Evolutionary conservation across 2,888 invertebrate genomes (phyloP), one percentile per base, ranked within the genome.

Genomic region (Cryptocephalus moraei): DNA sequence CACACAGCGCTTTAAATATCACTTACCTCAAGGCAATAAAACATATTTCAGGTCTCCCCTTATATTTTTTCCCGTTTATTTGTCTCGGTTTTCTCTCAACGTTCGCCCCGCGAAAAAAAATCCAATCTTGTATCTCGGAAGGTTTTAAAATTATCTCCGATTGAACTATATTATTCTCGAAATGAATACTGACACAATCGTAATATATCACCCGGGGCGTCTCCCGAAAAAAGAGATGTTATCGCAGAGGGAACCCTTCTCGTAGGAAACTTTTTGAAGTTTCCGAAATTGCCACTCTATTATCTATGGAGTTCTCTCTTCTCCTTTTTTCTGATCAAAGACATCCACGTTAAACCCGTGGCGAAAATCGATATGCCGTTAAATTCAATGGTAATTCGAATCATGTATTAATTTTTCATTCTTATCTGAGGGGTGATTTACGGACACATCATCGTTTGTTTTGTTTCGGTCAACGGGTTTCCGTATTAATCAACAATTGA

Each of bases 251-350:
- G 22, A 22, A 22, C 12, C 45, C 45, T 45, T 33, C 45, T 41
- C 22, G 47, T 43, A 50, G 47, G 45, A 42, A 48, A 50, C 43
- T 48, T 48, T 44, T 41, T 41, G 50, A 52, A 49, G 49, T 49
- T 47, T 43, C 49, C 49, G 47, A 53, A 51, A 51, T 50, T 51
- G 49, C 51, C 39, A 43, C 42, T 44, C 46, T 47, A 49, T 53
- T 53, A 53, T 49, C 47, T 49, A 45, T 45, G 45, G 34, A 43
- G 39, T 41, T 45, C 45, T 45, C 41, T 44, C 11, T 33, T 44
- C 11, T 33, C 14, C 34, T 38, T 6, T 32, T 14, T 39, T 8
- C 22, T 33, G 31, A 14, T 33, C 38, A 11, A 43, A 49, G 44
- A 45, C 47, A 48, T 39, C 42, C 42, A 13, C 22, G 44, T 48